A percentile compares a stretch with the other conserved stretches of the same genome.
Conservation (phyloP, 2,113 vertebrate species). For the Myiozetetes cayanensis region DNA sequence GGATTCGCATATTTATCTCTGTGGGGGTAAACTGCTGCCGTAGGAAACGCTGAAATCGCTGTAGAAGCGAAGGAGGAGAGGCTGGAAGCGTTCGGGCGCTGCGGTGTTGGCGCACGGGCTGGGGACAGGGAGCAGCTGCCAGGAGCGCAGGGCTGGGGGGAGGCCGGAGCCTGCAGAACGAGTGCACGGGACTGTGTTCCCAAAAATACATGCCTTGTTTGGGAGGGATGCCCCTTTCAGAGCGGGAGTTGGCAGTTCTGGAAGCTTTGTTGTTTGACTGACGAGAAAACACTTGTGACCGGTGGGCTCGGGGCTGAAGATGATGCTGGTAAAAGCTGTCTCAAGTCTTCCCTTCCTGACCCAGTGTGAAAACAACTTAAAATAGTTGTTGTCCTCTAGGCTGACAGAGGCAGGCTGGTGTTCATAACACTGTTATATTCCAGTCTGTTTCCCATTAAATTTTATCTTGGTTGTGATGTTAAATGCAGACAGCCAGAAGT, state of each 20-base stretch:
- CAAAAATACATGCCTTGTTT: accelerated
- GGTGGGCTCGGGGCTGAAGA: neutral
- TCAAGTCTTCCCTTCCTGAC: neutral
- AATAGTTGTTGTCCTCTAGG: neutral
- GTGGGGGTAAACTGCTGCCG: accelerated
- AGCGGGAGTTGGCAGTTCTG: neutral
- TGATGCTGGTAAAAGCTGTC: neutral
- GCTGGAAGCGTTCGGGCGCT: neutral
- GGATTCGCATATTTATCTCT: accelerated
- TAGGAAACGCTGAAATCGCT: accelerated
- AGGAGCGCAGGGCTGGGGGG: accelerated
- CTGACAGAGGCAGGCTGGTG: neutral
- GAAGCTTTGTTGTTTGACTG: neutral
- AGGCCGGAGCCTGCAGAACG: accelerated
- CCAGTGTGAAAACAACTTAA: neutral
- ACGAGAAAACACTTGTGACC: neutral
- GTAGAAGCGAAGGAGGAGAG: neutral
- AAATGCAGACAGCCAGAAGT: neutral
- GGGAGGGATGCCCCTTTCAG: neutral
- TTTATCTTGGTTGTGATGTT: neutral
- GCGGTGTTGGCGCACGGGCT: neutral
- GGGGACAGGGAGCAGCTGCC: accelerated
- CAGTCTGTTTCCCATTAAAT: neutral
- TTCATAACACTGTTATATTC: neutral
- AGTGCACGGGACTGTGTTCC: accelerated